Evolutionary conservation across 23 tunicate genomes (phyloP).

Genomic region (Phallusia fumigata): DNA sequence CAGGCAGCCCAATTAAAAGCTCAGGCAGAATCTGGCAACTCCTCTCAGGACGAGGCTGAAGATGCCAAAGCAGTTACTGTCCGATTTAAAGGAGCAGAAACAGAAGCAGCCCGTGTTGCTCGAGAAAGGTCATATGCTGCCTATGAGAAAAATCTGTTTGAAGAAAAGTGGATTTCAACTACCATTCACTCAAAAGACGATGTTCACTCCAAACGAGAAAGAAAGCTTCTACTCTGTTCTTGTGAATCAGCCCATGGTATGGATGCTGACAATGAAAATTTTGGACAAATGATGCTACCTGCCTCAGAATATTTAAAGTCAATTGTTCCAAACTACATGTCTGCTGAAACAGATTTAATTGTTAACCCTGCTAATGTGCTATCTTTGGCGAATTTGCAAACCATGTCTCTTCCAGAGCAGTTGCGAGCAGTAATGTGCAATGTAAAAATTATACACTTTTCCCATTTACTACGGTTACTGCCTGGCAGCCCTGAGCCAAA

Average conservation of each 20-base stretch:
- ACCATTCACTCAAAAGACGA: conserved; percentile 38
- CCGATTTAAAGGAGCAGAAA: conserved; percentile 75
- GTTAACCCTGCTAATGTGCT: conserved; percentile 58
- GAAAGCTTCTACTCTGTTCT: conserved; percentile 43
- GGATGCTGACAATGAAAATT: background rate
- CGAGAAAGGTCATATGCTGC: conserved; percentile 78
- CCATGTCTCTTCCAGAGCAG: conserved; percentile 58
- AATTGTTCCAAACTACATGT: conserved; percentile 43
- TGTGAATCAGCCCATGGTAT: background rate
- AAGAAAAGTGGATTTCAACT: conserved; percentile 68
- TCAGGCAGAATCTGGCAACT: conserved; percentile 77
- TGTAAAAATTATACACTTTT: conserved; percentile 79
- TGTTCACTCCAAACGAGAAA: conserved; percentile 38
- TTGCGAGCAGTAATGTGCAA: conserved; percentile 62
- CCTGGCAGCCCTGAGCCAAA: conserved; percentile 60
- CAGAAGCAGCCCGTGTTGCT: conserved; percentile 66
- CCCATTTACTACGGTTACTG: conserved; percentile 49
- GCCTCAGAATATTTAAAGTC: conserved; percentile 35
- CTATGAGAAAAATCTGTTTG: conserved; percentile 68
- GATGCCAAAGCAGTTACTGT: conserved; percentile 84
- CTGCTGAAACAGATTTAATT: conserved; percentile 38
- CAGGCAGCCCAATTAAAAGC: conserved; percentile 75
- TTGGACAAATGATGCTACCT: conserved; percentile 47
- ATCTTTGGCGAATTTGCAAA: conserved; percentile 46
- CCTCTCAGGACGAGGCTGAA: conserved; percentile 88